A percentile compares a stretch with the other conserved stretches of the same genome.
Evolutionary conservation across 2,797 vertebrate genomes (phyloP).

Genomic region (Chrosomus eos): DNA sequence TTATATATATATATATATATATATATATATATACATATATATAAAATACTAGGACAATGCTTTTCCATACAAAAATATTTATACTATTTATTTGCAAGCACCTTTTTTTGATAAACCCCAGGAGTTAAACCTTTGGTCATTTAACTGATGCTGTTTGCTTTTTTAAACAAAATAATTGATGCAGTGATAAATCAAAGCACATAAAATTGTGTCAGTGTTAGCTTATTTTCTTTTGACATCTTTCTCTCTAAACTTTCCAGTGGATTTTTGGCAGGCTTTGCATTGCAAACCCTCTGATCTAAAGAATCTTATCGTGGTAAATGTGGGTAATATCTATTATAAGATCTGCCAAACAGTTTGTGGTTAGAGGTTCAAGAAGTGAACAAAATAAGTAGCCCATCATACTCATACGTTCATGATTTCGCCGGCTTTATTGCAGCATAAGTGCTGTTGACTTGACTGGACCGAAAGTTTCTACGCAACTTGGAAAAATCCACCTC

Average conservation of each 20-base stretch:
- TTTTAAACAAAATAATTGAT: neutral
- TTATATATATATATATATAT: neutral
- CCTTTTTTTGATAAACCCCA: neutral
- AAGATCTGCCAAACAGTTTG: neutral
- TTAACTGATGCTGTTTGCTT: neutral
- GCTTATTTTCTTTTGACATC: neutral
- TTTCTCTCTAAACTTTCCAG: neutral
- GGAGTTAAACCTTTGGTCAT: neutral
- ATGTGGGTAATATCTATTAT: neutral
- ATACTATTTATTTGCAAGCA: neutral
- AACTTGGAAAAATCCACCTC: constrained; percentile 15
- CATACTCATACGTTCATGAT: neutral
- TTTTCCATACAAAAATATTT: neutral
- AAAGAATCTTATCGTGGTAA: neutral
- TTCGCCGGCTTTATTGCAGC: neutral
- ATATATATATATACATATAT: no score
- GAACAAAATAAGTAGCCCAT: neutral
- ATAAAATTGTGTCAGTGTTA: neutral
- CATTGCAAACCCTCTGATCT: neutral
- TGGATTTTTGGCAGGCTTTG: rapidly evolving
- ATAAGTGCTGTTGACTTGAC: constrained; percentile 1
- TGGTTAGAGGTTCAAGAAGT: neutral
- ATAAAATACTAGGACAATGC: neutral
- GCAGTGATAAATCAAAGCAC: neutral
- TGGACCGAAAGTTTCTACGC: neutral